Percentiles rank a stretch among this genome's conserved stretches.
phyloP scores from a whole-genome alignment of 53 echinoderm and acorn worm genomes.

The Holothuria scabra region DNA sequence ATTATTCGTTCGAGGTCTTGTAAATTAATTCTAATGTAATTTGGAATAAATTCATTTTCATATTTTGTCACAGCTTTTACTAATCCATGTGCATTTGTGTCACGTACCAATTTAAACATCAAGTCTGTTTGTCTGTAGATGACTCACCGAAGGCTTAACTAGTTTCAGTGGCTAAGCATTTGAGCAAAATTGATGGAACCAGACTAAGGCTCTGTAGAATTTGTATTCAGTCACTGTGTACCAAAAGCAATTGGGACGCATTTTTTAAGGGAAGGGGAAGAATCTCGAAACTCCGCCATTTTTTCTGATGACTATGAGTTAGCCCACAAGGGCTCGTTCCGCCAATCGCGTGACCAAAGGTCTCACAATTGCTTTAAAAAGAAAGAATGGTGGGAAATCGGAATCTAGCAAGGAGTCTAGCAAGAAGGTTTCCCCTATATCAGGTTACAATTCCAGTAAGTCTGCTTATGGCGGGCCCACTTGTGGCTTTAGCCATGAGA shows the following conservation, averaged over 20 bases:
- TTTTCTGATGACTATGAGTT: conserved; percentile 66
- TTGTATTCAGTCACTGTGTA: conserved; percentile 60
- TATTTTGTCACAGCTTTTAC: conserved; percentile 4
- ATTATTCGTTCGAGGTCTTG: neutral
- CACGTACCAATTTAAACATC: no score
- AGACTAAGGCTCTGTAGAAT: conserved; percentile 49
- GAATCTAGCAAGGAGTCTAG: neutral
- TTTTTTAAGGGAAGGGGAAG: conserved; percentile 34
- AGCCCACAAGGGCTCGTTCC: conserved; percentile 28
- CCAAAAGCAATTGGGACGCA: conserved; percentile 52
- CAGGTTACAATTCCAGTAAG: conserved; percentile 22
- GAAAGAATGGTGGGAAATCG: conserved; percentile 31
- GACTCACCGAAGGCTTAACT: no score
- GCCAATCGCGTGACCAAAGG: neutral
- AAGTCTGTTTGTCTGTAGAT: no score
- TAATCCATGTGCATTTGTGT: neutral
- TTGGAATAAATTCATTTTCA: neutral
- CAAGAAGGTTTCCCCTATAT: neutral
- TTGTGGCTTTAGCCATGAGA: conserved; percentile 59
- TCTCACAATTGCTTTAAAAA: neutral
- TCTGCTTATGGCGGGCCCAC: conserved; percentile 33
- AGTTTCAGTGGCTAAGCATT: no score
- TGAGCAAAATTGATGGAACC: conserved; percentile 57
- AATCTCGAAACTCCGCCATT: conserved; percentile 52
- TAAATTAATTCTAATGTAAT: neutral